Percentiles rank a stretch among this genome's conserved stretches.
Evolutionary conservation across 2,888 invertebrate species (phyloP).

Genomic region (Dicyrtomina minuta): DNA sequence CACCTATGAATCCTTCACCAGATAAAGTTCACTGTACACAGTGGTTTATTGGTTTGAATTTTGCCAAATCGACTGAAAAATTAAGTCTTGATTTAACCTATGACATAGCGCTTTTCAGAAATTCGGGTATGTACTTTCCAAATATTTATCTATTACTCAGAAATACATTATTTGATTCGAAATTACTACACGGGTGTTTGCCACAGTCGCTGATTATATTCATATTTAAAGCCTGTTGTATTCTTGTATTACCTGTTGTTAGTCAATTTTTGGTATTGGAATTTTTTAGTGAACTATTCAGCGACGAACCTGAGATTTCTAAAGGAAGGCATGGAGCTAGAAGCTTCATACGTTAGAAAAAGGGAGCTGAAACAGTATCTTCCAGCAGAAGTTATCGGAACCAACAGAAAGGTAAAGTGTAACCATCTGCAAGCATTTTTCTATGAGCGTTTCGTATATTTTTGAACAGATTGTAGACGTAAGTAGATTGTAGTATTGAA

Average conservation of each 20-base stretch:
- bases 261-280: too few relatives aligned
- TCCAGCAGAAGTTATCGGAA: constrained; percentile 35
- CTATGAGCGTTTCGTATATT: too few relatives aligned
- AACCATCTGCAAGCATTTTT: background rate
- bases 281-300: constrained; percentile 66
- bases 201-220: too few relatives aligned
- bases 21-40: constrained; percentile 31
- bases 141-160: background rate
- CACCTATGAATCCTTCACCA: constrained; percentile 57
- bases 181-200: too few relatives aligned
- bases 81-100: constrained; percentile 89
- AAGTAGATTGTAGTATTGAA: too few relatives aligned
- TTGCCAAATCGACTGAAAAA: constrained; percentile 72
- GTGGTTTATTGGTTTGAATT: constrained; percentile 97
- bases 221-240: too few relatives aligned
- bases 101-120: constrained; percentile 88
- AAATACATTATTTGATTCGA: too few relatives aligned
- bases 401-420: constrained; percentile 16
- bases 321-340: constrained; percentile 74
- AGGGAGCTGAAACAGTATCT: constrained; percentile 54
- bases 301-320: constrained; percentile 70
- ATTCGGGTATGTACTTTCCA: constrained; percentile 68
- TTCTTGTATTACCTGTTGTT: too few relatives aligned
- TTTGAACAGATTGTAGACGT: too few relatives aligned
- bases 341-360: constrained; percentile 82